Base-by-base conservation (phyloP, 2,797 vertebrate species). In the Sebastes kiyomatsui region DNA sequence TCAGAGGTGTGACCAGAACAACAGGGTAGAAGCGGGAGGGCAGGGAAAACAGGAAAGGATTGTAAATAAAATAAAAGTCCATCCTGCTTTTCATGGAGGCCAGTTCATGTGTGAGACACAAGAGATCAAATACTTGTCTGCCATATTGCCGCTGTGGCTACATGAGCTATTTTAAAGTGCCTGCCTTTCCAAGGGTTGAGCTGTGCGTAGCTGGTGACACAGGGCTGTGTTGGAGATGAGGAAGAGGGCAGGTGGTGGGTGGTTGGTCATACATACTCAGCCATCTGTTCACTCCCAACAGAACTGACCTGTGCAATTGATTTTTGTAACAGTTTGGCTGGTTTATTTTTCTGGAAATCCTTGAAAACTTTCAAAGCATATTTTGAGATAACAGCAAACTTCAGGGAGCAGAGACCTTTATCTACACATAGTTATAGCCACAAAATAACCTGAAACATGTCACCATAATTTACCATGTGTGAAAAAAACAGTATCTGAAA, bases 111-210 rank as follows among this genome's bases (percentile, higher is more conserved):
- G 6, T 3, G 49, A 70, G 79, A 72, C 13, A 32, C 49, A 8
- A 58, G 52, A 79, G 60, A 83, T 87, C 60, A 87, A 82, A 83
- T 56, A 56, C 20, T 22, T 35, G 22, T 55, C 72, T 62, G 72
- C 72, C 35, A 71, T 75, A 38, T 72, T 30, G 61, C 79, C 77
- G 56, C 70, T 20, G 56, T 71, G 56, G 76, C 54, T 69, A 52
- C 86, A 42, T 6, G 69, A 82, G 77, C 77, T 88, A 87, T 88
- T 89, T 90, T 87, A 82, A 81, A 83, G 76, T 11, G 67, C 74
- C 60, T 73, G 67, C 59, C 60, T 64, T 35, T 69, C 67, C 18
- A 27, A 46, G 72, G 59, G 75, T 16, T 73, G 75, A 79, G 77
- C 81, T 32, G 75, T 79, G 68, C 32, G 14, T 64, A 46, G 72